Conservation (phyloP, 2,113 vertebrate genomes). For the Sinocyclocheilus grahami region DNA sequence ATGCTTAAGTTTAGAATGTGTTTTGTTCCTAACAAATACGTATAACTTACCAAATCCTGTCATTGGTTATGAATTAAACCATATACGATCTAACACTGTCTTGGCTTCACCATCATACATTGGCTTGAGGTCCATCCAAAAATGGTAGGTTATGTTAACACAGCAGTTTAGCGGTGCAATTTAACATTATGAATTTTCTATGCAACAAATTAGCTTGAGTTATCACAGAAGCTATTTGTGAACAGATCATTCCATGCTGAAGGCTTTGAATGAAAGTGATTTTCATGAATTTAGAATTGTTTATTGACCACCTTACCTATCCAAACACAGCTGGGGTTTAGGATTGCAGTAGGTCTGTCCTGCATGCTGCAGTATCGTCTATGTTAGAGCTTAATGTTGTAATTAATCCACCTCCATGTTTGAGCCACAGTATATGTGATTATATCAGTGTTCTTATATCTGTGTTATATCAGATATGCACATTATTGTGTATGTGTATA, state of each 20-base stretch:
- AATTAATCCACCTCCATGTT: background rate
- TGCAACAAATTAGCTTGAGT: background rate
- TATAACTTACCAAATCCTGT: background rate
- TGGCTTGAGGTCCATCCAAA: background rate
- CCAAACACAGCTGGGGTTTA: slow-evolving; percentile 46
- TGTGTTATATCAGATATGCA: background rate
- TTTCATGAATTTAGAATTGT: background rate
- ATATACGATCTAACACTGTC: slow-evolving; percentile 23
- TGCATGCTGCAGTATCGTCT: slow-evolving; percentile 52
- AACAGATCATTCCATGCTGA: background rate
- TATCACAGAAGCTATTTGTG: background rate
- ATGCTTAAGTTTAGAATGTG: background rate
- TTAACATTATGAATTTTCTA: background rate
- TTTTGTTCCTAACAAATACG: background rate
- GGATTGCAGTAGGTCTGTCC: slow-evolving; percentile 58
- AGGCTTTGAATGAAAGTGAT: background rate
- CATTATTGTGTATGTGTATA: slow-evolving; percentile 19
- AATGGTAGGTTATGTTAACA: background rate
- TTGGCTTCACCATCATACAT: background rate
- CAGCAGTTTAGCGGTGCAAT: background rate
- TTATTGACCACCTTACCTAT: background rate
- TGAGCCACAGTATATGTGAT: slow-evolving; percentile 6
- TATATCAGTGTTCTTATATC: slow-evolving; percentile 29
- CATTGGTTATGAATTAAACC: slow-evolving; percentile 1
- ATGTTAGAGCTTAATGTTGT: slow-evolving; percentile 6